phyloP scores from a whole-genome alignment of 2,797 vertebrate species.

The Pogonophryne albipinna region DNA sequence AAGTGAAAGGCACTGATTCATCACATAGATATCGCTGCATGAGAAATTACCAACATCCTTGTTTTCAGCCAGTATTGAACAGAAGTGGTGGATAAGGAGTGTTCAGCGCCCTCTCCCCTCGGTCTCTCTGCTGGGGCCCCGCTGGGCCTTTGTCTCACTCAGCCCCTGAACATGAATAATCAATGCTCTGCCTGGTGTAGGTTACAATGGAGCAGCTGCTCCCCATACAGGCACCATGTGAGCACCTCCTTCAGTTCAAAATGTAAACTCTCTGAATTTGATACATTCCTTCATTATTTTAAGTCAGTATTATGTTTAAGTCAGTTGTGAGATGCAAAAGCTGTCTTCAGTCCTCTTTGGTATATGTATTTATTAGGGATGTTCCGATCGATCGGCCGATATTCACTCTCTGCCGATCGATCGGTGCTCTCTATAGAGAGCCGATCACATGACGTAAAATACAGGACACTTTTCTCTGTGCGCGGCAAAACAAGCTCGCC shows the following conservation, averaged over 20 bases:
- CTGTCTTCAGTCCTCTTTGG: no score
- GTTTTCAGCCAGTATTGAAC: slow-evolving; percentile 11
- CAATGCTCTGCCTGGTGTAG: slow-evolving; percentile 48
- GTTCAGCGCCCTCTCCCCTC: neutral
- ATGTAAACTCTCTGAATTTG: neutral
- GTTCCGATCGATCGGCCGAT: no score
- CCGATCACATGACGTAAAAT: no score
- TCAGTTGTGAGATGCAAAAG: neutral
- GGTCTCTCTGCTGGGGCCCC: slow-evolving; percentile 24
- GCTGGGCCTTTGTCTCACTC: slow-evolving; percentile 66
- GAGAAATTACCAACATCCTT: neutral
- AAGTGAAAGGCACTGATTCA: no score
- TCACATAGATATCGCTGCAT: neutral
- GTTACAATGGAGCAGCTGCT: slow-evolving; percentile 79
- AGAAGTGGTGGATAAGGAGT: slow-evolving; percentile 9
- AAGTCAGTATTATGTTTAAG: neutral
- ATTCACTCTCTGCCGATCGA: no score
- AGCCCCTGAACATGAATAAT: slow-evolving; percentile 79
- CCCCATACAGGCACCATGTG: slow-evolving; percentile 13
- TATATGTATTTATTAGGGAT: no score
- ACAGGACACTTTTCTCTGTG: no score
- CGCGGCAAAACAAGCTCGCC: no score
- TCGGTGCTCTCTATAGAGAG: no score
- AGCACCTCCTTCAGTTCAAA: slow-evolving; percentile 20
- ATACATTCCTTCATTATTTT: no score